A percentile compares a stretch with the other conserved stretches of the same genome.
Conservation (phyloP, 2,113 vertebrate species). For the Rhinoderma darwinii region DNA sequence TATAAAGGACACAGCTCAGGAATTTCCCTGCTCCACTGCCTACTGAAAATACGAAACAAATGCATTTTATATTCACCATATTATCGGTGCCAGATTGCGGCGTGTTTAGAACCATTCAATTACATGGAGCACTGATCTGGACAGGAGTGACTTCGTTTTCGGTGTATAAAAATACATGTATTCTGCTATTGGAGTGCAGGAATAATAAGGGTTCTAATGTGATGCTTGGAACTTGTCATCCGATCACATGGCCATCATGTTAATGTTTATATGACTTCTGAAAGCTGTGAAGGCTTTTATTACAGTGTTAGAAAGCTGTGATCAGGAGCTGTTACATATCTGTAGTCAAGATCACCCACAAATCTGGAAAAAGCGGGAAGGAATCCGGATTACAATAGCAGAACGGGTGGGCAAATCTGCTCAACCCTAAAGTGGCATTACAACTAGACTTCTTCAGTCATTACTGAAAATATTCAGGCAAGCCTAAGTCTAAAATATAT, state of each 20-base stretch:
- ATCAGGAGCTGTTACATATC: conserved; percentile 47
- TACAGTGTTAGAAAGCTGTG: conserved; percentile 51
- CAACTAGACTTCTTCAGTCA: not conserved
- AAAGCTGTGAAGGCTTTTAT: conserved; percentile 56
- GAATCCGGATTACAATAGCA: not conserved
- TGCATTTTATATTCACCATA: conserved; percentile 76
- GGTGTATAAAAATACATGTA: conserved; percentile 10
- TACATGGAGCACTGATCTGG: conserved; percentile 70
- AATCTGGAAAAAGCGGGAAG: not conserved
- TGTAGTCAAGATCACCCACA: conserved; percentile 32
- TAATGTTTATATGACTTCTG: conserved; percentile 50
- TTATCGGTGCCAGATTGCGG: conserved; percentile 64
- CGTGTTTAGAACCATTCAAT: conserved; percentile 67
- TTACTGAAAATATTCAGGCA: too few species aligned
- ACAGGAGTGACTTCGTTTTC: conserved; percentile 63
- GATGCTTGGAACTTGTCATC: not conserved
- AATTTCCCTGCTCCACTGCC: conserved; percentile 78
- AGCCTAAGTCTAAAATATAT: too few species aligned
- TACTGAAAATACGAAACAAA: conserved; percentile 77
- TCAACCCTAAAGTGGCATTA: not conserved
- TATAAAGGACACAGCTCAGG: conserved; percentile 77
- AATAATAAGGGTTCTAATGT: not conserved
- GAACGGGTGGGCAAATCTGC: not conserved
- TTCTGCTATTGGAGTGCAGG: conserved; percentile 23
- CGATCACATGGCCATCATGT: conserved; percentile 38